phyloP scores from a whole-genome alignment of 1,140 invertebrate genomes.

The Homalodisca vitripennis region DNA sequence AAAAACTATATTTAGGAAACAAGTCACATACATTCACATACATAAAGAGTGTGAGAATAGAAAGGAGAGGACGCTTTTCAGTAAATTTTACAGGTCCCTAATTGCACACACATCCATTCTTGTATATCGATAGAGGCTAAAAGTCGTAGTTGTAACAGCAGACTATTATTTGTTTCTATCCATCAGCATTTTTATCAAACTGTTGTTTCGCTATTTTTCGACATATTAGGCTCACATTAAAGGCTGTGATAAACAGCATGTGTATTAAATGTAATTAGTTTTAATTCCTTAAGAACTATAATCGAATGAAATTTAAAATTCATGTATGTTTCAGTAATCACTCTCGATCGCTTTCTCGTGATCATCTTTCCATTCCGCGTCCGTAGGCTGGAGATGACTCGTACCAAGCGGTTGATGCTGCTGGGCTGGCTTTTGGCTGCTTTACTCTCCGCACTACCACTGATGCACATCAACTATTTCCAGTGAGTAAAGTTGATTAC shows the following conservation, averaged over 20 bases:
- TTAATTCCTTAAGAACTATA: not conserved
- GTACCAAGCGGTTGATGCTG: conserved; percentile 51
- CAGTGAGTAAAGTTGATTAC: conserved; percentile 37
- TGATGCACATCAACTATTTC: conserved; percentile 53
- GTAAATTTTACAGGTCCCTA: too few relatives aligned
- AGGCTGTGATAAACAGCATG: not conserved
- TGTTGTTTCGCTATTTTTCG: too few relatives aligned
- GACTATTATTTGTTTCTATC: too few relatives aligned
- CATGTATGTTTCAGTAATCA: conserved; percentile 49
- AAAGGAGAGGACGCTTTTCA: too few relatives aligned
- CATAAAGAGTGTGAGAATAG: too few relatives aligned
- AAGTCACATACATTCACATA: too few relatives aligned
- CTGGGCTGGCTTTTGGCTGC: conserved; percentile 51
- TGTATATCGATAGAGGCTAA: too few relatives aligned
- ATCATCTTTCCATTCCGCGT: conserved; percentile 57
- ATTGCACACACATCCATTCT: too few relatives aligned
- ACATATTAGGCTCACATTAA: not conserved
- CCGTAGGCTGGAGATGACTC: conserved; percentile 49
- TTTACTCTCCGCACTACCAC: conserved; percentile 51
- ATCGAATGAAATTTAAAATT: not conserved
- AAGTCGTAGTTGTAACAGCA: too few relatives aligned
- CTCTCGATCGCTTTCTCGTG: conserved; percentile 55
- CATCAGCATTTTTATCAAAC: too few relatives aligned
- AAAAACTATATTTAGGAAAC: too few relatives aligned
- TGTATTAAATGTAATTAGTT: not conserved